Evolutionary conservation across 2,888 invertebrate species (phyloP), one percentile per base, ranked within the genome.

Genomic region (Patella pellucida): DNA sequence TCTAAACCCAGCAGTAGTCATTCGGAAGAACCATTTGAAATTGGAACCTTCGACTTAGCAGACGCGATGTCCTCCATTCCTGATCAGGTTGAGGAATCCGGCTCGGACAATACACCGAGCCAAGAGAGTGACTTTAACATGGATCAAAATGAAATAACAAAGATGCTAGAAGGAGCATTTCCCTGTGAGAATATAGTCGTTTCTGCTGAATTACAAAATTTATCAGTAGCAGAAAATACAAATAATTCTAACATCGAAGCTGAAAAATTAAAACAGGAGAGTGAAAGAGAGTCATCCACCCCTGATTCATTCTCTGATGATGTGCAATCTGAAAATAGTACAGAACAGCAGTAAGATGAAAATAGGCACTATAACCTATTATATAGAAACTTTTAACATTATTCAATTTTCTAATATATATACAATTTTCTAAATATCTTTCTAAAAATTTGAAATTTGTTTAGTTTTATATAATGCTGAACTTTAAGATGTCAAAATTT

Each of bases 11-110:
- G 41, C 41, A 41, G 41, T 41, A 41, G 23, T 23, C 62, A 9
- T 3, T 62, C 62, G 12, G 62, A 54, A 68, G 76, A 71, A 54
- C 62, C 71, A 15, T 77, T 77, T 74, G 77, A 77, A 74, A 77
- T 77, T 67, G 77, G 77, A 68, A 77, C 77, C 27, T 77, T 77
- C 72, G 77, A 77, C 14, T 23, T 62, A 23, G 62, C 19, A 62
- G 62, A 19, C 11, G 62, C 62, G 0, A 62, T 62, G 62, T 62
- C 19, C 23, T 62, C 62, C 19, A 62, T 62, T 12, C 62, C 62
- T 23, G 62, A 62, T 62, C 62, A 23, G 23, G 11, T 23, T 15
- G 62, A 62, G 23, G 62, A 62, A 12, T 12, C 62, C 19, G 23
- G 14, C 11, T 62, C 62, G 1, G 41, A 41, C 41, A 41, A 41